Percentiles rank a stretch among this genome's conserved stretches.
These are phyloP conservation scores for Chelon labrosus DNA, from an alignment of 2,797 vertebrate species.

Conservation along the genomic window DNA sequence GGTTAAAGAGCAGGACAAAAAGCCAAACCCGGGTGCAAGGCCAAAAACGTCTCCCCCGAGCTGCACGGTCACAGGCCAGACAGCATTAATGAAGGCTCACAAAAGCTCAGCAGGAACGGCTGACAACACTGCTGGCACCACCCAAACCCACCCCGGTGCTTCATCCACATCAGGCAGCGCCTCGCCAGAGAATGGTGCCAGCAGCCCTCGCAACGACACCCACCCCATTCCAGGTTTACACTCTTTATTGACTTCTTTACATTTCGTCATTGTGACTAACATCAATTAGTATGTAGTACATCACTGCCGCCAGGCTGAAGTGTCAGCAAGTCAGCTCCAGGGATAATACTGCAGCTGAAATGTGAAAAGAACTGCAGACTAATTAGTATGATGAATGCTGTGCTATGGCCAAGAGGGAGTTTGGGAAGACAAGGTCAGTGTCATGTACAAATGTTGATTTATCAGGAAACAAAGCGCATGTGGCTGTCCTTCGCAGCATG, in stretches of 20 bases:
- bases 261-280: conserved; percentile 40
- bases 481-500: conserved; percentile 34
- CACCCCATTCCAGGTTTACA: conserved; percentile 76
- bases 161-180: conserved; percentile 78
- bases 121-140: conserved; percentile 73
- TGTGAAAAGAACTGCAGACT: conserved; percentile 20
- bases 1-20: conserved; percentile 86
- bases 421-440: conserved; percentile 33
- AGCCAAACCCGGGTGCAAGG: conserved; percentile 86
- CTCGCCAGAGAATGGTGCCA: conserved; percentile 81
- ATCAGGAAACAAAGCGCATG: conserved; percentile 25
- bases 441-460: conserved; percentile 45
- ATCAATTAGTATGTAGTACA: conserved; percentile 31
- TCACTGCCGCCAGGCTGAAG: conserved; percentile 19
- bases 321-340: conserved; percentile 21
- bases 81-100: conserved; percentile 81
- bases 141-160: conserved; percentile 66
- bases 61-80: conserved; percentile 69
- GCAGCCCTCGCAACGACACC: conserved; percentile 77
- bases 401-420: conserved; percentile 25
- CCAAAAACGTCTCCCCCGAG: conserved; percentile 88
- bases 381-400: conserved; percentile 51
- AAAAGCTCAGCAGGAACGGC: conserved; percentile 82
- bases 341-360: conserved; percentile 11
- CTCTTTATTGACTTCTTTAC: conserved; percentile 51